Evolutionary conservation across 2,113 vertebrate genomes (phyloP).

Genomic region (Cichladusa arquata): DNA sequence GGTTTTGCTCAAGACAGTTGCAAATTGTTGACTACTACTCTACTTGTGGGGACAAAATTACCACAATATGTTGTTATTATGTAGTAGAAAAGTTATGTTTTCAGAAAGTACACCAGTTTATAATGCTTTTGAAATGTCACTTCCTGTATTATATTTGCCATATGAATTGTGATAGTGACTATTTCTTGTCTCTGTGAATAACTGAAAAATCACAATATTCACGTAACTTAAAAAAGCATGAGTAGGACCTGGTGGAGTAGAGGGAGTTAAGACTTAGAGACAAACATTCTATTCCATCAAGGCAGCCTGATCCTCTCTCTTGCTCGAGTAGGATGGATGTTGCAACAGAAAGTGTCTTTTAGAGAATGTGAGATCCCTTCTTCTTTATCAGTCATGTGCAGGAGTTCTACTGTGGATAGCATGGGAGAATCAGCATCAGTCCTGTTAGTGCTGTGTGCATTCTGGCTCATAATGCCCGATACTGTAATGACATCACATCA

Average conservation of each 20-base stretch:
- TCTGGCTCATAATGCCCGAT: not conserved
- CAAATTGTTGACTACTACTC: not conserved
- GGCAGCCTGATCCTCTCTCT: not conserved
- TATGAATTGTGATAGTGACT: not conserved
- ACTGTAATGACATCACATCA: slow-evolving; percentile 31
- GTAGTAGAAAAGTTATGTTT: not conserved
- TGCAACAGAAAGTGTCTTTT: not conserved
- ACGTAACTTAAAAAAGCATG: not conserved
- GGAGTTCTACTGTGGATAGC: not conserved
- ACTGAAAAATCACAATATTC: not conserved
- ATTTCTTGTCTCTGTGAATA: not conserved
- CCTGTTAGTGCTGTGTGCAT: not conserved
- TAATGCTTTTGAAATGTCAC: not conserved
- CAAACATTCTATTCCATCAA: not conserved
- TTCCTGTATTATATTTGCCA: not conserved
- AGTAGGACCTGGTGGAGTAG: not conserved
- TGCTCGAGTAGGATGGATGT: not conserved
- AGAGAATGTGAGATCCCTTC: not conserved
- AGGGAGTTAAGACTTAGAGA: not conserved
- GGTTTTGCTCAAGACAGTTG: not conserved
- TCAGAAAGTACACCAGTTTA: not conserved
- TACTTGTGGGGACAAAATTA: not conserved
- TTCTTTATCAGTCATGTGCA: not conserved
- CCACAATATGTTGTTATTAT: not conserved
- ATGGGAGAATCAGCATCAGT: not conserved